phyloP scores from a whole-genome alignment of 2,888 invertebrate species.

The Eugnorisma glareosa region DNA sequence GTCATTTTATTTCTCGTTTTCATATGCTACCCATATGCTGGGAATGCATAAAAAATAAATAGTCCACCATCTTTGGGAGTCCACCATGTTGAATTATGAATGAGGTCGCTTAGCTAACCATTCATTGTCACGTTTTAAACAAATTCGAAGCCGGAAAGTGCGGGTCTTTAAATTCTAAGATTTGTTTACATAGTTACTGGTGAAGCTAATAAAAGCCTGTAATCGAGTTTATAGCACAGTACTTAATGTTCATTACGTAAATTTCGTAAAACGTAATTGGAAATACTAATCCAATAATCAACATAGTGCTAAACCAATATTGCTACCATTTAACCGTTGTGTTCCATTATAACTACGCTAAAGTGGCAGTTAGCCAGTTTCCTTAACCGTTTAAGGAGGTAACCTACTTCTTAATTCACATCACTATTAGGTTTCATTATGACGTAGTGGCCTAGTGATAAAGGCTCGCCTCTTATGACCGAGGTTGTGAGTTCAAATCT shows the following conservation, averaged over 20 bases:
- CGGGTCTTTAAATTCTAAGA: too few relatives aligned
- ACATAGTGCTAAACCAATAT: conserved; percentile 1
- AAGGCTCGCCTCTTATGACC: background rate
- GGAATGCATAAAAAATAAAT: too few relatives aligned
- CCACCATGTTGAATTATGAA: too few relatives aligned
- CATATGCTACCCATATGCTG: too few relatives aligned
- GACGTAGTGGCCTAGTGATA: background rate
- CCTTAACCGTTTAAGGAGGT: background rate
- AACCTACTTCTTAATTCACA: background rate
- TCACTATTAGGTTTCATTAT: background rate
- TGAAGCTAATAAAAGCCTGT: background rate
- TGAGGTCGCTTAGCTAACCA: too few relatives aligned
- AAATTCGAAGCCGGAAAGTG: too few relatives aligned
- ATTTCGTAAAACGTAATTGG: conserved; percentile 38
- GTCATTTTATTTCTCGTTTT: too few relatives aligned
- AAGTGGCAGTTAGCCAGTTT: conserved; percentile 13
- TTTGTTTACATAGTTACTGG: too few relatives aligned
- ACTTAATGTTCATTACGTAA: conserved; percentile 6
- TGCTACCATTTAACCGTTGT: background rate
- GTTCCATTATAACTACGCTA: background rate
- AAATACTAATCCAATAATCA: conserved; percentile 23
- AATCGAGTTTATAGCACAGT: background rate
- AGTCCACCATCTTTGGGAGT: too few relatives aligned
- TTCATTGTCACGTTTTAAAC: too few relatives aligned
- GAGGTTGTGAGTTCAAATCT: background rate